A percentile compares a stretch with the other conserved stretches of the same genome.
These are phyloP conservation scores for Lutjanus campechanus DNA, from an alignment of 2,797 vertebrate genomes.

Conservation along the genomic window DNA sequence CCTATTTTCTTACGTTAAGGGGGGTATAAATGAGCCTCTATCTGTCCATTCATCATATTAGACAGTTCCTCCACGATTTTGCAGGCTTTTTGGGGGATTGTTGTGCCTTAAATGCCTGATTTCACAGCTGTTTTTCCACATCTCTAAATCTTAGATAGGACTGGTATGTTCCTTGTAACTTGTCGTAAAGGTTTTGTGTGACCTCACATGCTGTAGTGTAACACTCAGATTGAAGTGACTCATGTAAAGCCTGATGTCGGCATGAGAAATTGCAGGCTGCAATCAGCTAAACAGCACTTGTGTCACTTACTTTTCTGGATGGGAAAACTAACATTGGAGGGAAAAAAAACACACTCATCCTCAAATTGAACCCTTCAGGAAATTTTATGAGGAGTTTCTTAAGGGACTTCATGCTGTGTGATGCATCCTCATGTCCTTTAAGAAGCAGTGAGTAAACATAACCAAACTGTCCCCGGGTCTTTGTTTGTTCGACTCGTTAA, in stretches of 20 bases:
- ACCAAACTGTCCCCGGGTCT: constrained; percentile 60
- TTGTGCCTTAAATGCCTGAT: too few species aligned
- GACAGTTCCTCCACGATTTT: background rate
- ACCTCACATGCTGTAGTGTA: constrained; percentile 5
- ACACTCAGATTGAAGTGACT: constrained; percentile 41
- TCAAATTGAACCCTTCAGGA: constrained; percentile 46
- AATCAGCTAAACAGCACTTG: constrained; percentile 45
- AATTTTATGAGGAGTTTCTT: constrained; percentile 64
- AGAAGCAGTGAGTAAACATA: constrained; percentile 74
- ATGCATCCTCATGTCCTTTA: constrained; percentile 56
- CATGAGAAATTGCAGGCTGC: constrained; percentile 28
- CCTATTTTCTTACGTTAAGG: too few species aligned
- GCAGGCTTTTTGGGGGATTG: background rate
- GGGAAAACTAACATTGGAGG: constrained; percentile 50
- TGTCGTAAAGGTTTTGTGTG: constrained; percentile 16
- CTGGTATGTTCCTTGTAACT: background rate
- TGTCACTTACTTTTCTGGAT: constrained; percentile 34
- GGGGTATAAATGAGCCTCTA: background rate
- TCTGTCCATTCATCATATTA: background rate
- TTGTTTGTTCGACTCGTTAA: constrained; percentile 77
- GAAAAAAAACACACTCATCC: constrained; percentile 47
- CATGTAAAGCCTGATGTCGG: constrained; percentile 26
- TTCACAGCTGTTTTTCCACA: too few species aligned
- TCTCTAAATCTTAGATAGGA: too few species aligned
- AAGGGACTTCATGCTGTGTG: constrained; percentile 28